These are phyloP conservation scores for Erythrolamprus reginae DNA, from an alignment of 2,113 vertebrate species.

Conservation along the genomic window DNA sequence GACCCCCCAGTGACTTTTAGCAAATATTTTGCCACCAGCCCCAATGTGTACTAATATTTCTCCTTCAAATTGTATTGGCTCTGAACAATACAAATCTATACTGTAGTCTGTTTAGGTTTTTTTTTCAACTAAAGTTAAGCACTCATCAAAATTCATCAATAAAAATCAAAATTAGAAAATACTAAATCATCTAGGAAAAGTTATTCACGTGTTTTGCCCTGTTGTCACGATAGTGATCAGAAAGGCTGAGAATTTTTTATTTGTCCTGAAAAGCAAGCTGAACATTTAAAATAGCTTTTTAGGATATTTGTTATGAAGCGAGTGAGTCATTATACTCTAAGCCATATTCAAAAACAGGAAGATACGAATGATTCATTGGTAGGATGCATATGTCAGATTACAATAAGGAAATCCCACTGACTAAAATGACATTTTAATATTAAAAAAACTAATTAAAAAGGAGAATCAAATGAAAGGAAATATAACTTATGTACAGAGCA, in stretches of 20 bases:
- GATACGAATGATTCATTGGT: conserved; percentile 7
- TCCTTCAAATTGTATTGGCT: not conserved
- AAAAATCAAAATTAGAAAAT: not conserved
- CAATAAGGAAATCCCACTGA: not conserved
- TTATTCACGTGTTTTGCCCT: not conserved
- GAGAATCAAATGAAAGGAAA: not conserved
- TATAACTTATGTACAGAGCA: not conserved
- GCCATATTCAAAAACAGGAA: conserved; percentile 15
- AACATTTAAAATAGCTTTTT: conserved; percentile 1
- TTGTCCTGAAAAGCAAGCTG: not conserved
- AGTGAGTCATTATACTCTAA: not conserved
- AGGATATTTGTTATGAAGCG: not conserved
- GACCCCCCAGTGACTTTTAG: not conserved
- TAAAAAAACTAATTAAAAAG: not conserved
- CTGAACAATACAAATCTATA: not conserved
- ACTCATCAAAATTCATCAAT: not conserved
- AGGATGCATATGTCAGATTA: not conserved
- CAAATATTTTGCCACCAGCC: not conserved
- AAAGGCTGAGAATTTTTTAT: not conserved
- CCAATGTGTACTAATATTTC: not conserved
- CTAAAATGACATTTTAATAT: not conserved
- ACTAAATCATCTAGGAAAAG: not conserved
- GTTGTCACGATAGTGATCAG: not conserved
- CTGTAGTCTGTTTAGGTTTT: not conserved
- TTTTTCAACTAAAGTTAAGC: not conserved